Percentiles rank a stretch among this genome's conserved stretches.
phyloP scores from a whole-genome alignment of 2,113 vertebrate genomes.

The Columba janthina region DNA sequence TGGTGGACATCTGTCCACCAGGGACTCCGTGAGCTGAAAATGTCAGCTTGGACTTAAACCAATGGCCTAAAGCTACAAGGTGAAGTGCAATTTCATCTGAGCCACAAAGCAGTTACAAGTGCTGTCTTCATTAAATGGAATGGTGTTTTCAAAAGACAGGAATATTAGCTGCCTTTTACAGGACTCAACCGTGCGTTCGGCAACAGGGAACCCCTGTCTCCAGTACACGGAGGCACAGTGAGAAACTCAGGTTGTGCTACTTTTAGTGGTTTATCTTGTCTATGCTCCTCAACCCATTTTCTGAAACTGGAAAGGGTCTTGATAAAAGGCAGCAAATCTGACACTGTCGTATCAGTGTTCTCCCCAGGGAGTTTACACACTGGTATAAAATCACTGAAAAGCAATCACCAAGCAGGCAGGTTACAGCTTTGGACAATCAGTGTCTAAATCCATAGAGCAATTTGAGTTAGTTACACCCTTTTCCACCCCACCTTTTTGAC shows the following conservation, averaged over 20 bases:
- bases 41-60: conserved; percentile 44
- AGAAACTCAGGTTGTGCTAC: background rate
- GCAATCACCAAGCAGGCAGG: conserved; percentile 10
- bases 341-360: background rate
- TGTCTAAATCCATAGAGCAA: conserved; percentile 17
- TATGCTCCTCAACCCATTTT: background rate
- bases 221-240: background rate
- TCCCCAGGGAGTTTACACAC: conserved; percentile 9
- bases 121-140: conserved; percentile 34
- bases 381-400: conserved; percentile 55
- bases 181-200: background rate
- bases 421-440: conserved; percentile 30
- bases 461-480: conserved; percentile 14
- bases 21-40: conserved; percentile 23
- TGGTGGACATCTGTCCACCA: background rate
- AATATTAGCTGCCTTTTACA: conserved; percentile 10
- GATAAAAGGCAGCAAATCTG: background rate
- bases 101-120: background rate
- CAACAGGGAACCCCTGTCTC: background rate
- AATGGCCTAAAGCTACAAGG: conserved; percentile 52
- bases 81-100: conserved; percentile 31
- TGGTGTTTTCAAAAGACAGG: background rate
- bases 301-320: background rate
- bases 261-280: background rate
- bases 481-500: background rate